phyloP scores from a whole-genome alignment of 2,797 vertebrate species.

The Gambelia wislizenii region DNA sequence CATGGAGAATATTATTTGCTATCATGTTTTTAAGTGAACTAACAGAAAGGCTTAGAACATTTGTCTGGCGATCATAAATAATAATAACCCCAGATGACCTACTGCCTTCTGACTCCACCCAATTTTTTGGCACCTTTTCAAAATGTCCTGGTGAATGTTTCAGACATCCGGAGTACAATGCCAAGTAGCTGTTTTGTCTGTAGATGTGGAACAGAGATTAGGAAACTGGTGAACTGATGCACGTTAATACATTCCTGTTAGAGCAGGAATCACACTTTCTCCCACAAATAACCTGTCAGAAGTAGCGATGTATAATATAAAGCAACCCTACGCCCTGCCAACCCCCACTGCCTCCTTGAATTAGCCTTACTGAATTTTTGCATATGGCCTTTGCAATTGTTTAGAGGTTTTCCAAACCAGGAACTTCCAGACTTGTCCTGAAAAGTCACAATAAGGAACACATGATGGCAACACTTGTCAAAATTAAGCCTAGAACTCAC shows the following conservation, averaged over 20 bases:
- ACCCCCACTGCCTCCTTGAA: too few species aligned
- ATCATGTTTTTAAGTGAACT: neutral
- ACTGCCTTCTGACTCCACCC: conserved; percentile 69
- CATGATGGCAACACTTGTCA: neutral
- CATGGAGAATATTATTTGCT: conserved; percentile 22
- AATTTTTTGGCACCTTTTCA: conserved; percentile 68
- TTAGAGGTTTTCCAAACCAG: neutral
- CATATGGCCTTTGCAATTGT: neutral
- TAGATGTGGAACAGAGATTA: conserved; percentile 74
- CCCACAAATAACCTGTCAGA: neutral
- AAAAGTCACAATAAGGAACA: neutral
- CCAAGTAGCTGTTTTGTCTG: conserved; percentile 77
- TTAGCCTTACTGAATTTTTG: neutral
- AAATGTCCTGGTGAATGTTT: conserved; percentile 66
- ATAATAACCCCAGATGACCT: conserved; percentile 72
- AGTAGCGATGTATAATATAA: neutral
- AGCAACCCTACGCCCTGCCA: neutral
- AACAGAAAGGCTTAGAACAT: conserved; percentile 52
- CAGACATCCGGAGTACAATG: conserved; percentile 71
- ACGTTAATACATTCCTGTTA: conserved; percentile 45
- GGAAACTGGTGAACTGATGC: conserved; percentile 45
- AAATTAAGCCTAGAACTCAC: neutral
- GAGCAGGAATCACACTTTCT: conserved; percentile 3
- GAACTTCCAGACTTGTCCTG: neutral
- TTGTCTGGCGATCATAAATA: conserved; percentile 67